Base-by-base conservation (phyloP, 2,888 invertebrate species). In the Caenorhabditis plicata region DNA sequence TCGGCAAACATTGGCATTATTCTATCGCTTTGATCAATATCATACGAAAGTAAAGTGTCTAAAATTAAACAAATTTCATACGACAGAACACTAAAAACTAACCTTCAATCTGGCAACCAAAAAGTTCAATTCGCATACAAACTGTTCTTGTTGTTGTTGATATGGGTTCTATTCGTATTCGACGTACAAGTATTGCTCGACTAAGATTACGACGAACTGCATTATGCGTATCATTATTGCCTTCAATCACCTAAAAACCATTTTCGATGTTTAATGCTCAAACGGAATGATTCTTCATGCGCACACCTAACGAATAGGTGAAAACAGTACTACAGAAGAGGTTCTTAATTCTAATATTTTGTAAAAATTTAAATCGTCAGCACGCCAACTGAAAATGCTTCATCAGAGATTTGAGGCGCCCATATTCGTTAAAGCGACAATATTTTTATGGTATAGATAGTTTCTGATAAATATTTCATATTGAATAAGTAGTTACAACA, bases 101-200 rank as follows among this genome's bases (percentile, higher is more conserved):
- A 89, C 90, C 88, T 80, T 87, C 88, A 88, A 90, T 91, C 36
- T 85, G 85, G 81, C 92, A 92, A 20, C 92, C 92, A 82, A 90
- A 91, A 25, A 92, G 82, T 81, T 92, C 92, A 27, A 92, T 89
- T 60, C 92, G 84, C 89, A 93, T 89, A 84, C 92, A 93, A 45
- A 92, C 90, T 0, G 91, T 92, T 60, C 91, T 86, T 4, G 87
- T 87, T 80, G 89, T 88, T 63, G 87, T 87, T 81, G 90, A 90
- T 85, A 88, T 88, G 0, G 92, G 92, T 50, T 91, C 85, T 82
- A 92, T 89, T 41, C 92, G 87, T 51, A 92, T 86, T 82, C 56
- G 54, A 50, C 63, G 65, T 50, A 91, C 91, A 86, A 91, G 89
- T 68, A 92, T 88, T 23, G 90, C 88, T 13, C 90, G 90, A 60